A percentile compares a stretch with the other conserved stretches of the same genome.
Conservation (phyloP, 1,140 invertebrate species). For the Telenomus remus region DNA sequence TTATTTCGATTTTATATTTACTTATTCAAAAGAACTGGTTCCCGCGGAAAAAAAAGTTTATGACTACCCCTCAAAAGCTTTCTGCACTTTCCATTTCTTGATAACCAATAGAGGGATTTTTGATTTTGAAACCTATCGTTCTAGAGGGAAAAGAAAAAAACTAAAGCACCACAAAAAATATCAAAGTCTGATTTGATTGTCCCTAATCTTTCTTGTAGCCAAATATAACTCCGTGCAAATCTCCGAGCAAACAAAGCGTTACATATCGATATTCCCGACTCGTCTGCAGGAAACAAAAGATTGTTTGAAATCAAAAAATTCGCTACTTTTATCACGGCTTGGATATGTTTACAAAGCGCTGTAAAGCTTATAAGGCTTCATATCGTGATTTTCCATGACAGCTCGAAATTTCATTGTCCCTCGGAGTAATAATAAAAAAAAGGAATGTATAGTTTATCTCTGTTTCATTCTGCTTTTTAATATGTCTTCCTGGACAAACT, state of each 20-base stretch:
- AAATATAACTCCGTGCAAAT: too few species aligned
- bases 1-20: constrained; percentile 54
- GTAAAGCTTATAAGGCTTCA: constrained; percentile 36
- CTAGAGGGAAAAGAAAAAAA: too few species aligned
- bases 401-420: constrained; percentile 41
- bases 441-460: constrained; percentile 30
- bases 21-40: constrained; percentile 38
- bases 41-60: constrained; percentile 42
- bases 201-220: too few species aligned
- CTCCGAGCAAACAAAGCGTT: too few species aligned
- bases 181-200: too few species aligned
- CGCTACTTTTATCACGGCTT: too few species aligned
- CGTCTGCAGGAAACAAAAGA: too few species aligned
- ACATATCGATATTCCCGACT: too few species aligned
- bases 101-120: constrained; percentile 6
- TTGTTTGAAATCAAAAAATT: too few species aligned
- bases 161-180: too few species aligned
- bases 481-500: constrained; percentile 39
- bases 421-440: too few species aligned
- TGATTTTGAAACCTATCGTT: too few species aligned
- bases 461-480: constrained; percentile 49
- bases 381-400: constrained; percentile 40
- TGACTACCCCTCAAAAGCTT: constrained; percentile 31
- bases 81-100: constrained; percentile 53
- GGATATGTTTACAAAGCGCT: constrained; percentile 13